Percentiles rank a stretch among this genome's conserved stretches.
Evolutionary conservation across 1,140 invertebrate species (phyloP).

Genomic region (Paraescarpia echinospica): DNA sequence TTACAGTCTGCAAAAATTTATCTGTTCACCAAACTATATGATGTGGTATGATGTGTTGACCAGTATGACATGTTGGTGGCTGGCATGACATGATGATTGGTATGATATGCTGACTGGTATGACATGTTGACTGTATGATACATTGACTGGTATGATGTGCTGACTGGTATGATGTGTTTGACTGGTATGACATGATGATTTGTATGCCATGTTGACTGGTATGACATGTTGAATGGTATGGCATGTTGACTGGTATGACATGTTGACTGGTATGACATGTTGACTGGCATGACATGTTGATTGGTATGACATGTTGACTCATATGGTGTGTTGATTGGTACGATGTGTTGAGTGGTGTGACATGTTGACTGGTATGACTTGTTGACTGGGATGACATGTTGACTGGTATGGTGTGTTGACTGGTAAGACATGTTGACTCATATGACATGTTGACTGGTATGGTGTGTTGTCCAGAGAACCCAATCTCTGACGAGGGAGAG

Average conservation of each 20-base stretch:
- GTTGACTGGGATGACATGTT: neutral
- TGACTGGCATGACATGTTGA: neutral
- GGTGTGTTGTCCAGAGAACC: constrained; percentile 45
- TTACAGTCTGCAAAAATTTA: no score
- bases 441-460: neutral
- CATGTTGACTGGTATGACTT: neutral
- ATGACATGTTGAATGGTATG: neutral
- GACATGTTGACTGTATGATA: neutral
- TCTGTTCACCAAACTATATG: no score
- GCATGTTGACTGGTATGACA: neutral
- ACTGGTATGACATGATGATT: neutral
- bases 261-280: neutral
- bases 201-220: neutral
- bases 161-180: neutral
- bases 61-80: neutral
- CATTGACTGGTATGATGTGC: neutral
- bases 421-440: neutral
- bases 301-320: neutral
- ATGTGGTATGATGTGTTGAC: neutral
- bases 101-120: neutral
- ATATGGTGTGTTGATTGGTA: neutral
- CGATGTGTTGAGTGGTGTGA: neutral
- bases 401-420: neutral
- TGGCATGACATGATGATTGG: neutral
- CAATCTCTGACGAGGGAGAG: constrained; percentile 54